A percentile compares a stretch with the other conserved stretches of the same genome.
Evolutionary conservation across 2,888 invertebrate genomes (phyloP).

Genomic region (Steinernema scapterisci): DNA sequence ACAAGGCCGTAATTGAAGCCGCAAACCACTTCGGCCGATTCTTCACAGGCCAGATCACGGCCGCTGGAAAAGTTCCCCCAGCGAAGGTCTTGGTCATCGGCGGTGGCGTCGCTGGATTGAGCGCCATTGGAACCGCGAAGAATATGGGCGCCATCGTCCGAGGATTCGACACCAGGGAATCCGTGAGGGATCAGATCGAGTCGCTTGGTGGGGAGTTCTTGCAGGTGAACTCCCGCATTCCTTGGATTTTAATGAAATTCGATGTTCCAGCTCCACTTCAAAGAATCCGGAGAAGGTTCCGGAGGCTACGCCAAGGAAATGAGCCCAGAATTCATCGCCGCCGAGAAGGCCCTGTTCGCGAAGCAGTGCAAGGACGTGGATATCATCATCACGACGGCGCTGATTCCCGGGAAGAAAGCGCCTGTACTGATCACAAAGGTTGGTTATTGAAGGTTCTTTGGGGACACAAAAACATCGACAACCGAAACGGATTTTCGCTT

Average conservation of each 20-base stretch:
- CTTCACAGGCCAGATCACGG: slow-evolving; percentile 87
- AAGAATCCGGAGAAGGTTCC: slow-evolving; percentile 73
- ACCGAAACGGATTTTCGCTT: background rate
- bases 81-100: slow-evolving; percentile 86
- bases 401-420: slow-evolving; percentile 85
- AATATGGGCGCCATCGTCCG: slow-evolving; percentile 87
- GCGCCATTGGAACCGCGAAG: slow-evolving; percentile 83
- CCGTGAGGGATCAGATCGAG: slow-evolving; percentile 83
- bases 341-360: slow-evolving; percentile 84
- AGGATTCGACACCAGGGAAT: slow-evolving; percentile 84
- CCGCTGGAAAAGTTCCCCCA: slow-evolving; percentile 81
- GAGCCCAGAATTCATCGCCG: slow-evolving; percentile 82
- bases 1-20: slow-evolving; percentile 82
- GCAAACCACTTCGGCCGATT: slow-evolving; percentile 87
- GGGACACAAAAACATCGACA: too few relatives aligned
- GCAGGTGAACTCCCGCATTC: too few relatives aligned
- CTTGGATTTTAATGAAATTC: slow-evolving; percentile 68
- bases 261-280: slow-evolving; percentile 39
- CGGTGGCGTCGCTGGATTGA: slow-evolving; percentile 86
- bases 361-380: slow-evolving; percentile 84
- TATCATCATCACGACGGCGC: slow-evolving; percentile 84
- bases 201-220: slow-evolving; percentile 86
- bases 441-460: slow-evolving; percentile 31
- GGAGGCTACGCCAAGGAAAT: slow-evolving; percentile 86
- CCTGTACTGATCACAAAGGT: slow-evolving; percentile 82